Evolutionary conservation across 1,140 invertebrate species (phyloP).

Genomic region (Lucilia sericata): DNA sequence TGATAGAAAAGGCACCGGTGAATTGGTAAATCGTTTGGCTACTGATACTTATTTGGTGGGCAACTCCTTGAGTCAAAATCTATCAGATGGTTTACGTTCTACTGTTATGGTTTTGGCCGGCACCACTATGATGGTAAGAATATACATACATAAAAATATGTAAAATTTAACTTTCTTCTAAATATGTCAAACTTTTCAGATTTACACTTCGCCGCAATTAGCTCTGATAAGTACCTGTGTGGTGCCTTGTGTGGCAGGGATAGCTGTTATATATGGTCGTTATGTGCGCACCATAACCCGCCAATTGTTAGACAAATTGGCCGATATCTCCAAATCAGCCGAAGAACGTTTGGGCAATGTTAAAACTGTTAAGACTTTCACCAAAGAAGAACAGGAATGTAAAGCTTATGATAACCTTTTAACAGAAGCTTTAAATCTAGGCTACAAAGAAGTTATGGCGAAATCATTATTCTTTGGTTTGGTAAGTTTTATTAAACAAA

Average conservation of each 20-base stretch:
- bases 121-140: conserved; percentile 92
- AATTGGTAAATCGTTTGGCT: conserved; percentile 90
- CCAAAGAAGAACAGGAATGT: conserved; percentile 85
- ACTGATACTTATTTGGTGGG: conserved; percentile 93
- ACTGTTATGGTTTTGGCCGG: conserved; percentile 86
- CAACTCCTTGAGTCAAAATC: conserved; percentile 90
- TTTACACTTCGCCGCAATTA: conserved; percentile 91
- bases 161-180: neutral
- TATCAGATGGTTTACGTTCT: conserved; percentile 93
- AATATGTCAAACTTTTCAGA: conserved; percentile 68
- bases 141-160: neutral
- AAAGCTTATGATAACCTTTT: conserved; percentile 78
- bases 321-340: conserved; percentile 85
- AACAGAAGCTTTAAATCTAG: conserved; percentile 80
- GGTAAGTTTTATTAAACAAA: conserved; percentile 71
- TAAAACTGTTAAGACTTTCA: conserved; percentile 93
- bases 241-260: conserved; percentile 87
- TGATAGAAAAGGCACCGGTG: conserved; percentile 93
- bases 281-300: conserved; percentile 89
- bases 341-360: conserved; percentile 96
- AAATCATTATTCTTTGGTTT: conserved; percentile 92
- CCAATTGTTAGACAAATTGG: conserved; percentile 85
- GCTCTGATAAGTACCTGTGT: conserved; percentile 86
- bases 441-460: conserved; percentile 89
- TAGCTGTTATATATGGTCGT: conserved; percentile 91